Evolutionary conservation across 2,888 invertebrate genomes (phyloP).

Genomic region (Cephus pulcher): DNA sequence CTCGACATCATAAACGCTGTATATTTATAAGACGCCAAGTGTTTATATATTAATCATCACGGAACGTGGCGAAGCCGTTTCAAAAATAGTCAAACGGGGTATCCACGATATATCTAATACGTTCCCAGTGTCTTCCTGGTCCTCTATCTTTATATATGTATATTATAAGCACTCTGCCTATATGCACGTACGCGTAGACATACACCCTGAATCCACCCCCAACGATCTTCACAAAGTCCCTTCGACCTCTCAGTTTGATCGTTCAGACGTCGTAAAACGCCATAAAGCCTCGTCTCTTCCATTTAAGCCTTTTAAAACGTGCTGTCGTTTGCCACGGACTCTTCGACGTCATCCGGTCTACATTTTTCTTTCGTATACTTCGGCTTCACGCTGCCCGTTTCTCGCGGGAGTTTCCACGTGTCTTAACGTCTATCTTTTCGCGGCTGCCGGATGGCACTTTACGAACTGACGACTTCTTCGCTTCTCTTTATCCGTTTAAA

Average conservation of each 20-base stretch:
- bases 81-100: slow-evolving; percentile 13
- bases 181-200: too few species aligned
- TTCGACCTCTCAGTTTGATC: slow-evolving; percentile 16
- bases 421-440: too few species aligned
- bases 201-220: too few species aligned
- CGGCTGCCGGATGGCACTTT: background rate
- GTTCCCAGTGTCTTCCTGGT: background rate
- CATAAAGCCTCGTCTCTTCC: slow-evolving; percentile 14
- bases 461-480: background rate
- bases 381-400: too few species aligned
- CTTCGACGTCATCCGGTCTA: too few species aligned
- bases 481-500: background rate
- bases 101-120: background rate
- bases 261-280: slow-evolving; percentile 19
- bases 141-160: too few species aligned
- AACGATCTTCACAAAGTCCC: background rate
- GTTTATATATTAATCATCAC: slow-evolving; percentile 19
- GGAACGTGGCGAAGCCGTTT: slow-evolving; percentile 9
- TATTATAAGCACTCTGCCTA: too few species aligned
- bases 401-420: too few species aligned
- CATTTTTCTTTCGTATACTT: too few species aligned
- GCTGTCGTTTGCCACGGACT: too few species aligned
- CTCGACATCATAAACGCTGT: slow-evolving; percentile 21
- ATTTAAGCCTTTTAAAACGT: too few species aligned
- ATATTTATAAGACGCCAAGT: slow-evolving; percentile 18